A percentile compares a stretch with the other conserved stretches of the same genome.
These are phyloP conservation scores for Drosophila merina DNA, from an alignment of 2,888 invertebrate species.

Conservation along the genomic window DNA sequence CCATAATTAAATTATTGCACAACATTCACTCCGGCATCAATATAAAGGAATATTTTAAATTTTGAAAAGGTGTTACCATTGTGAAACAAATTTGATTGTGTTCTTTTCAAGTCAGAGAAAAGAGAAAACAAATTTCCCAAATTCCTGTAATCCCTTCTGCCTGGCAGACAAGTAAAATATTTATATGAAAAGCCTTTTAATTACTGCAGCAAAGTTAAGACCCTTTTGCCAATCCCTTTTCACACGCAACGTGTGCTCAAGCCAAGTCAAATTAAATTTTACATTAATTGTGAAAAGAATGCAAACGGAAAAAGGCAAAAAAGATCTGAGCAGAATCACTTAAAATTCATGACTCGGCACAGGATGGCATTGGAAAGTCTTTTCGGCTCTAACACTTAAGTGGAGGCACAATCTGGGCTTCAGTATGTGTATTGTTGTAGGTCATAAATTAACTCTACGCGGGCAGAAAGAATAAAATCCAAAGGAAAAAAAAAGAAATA, in stretches of 20 bases:
- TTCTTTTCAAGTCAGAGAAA: background rate
- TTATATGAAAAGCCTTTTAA: slow-evolving; percentile 41
- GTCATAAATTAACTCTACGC: slow-evolving; percentile 69
- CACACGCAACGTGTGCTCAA: slow-evolving; percentile 43
- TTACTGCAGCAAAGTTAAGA: slow-evolving; percentile 17
- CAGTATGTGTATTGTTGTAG: slow-evolving; percentile 39
- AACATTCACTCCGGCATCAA: slow-evolving; percentile 5
- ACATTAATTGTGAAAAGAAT: slow-evolving; percentile 51
- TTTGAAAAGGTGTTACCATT: background rate
- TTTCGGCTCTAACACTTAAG: slow-evolving; percentile 58
- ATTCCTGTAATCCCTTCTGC: slow-evolving; percentile 6
- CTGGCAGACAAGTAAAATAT: slow-evolving; percentile 27
- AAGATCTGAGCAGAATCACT: slow-evolving; percentile 50
- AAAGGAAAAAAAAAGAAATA: background rate
- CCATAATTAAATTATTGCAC: slow-evolving; percentile 28
- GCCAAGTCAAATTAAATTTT: slow-evolving; percentile 50
- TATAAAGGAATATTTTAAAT: slow-evolving; percentile 9
- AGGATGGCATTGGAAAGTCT: slow-evolving; percentile 30
- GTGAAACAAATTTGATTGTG: background rate
- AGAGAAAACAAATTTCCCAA: slow-evolving; percentile 1
- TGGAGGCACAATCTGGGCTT: slow-evolving; percentile 34
- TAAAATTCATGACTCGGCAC: slow-evolving; percentile 68
- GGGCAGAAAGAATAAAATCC: slow-evolving; percentile 16
- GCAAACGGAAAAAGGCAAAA: slow-evolving; percentile 24
- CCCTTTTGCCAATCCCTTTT: slow-evolving; percentile 22